Conservation (phyloP, 2,113 vertebrate genomes). For the Turnix velox region DNA sequence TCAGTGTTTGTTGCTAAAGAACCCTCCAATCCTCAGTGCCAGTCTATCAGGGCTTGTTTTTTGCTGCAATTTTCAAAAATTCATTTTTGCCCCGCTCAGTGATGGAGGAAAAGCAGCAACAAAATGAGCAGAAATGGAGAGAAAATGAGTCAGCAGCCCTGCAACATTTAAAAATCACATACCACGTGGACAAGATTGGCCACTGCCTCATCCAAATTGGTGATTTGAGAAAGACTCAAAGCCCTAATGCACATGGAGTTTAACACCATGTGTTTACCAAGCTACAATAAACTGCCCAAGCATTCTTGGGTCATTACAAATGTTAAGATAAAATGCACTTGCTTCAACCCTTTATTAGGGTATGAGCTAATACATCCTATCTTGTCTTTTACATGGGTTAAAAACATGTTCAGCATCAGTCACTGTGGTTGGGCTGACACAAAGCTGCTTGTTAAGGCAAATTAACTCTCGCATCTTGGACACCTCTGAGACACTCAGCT, state of each 20-base stretch:
- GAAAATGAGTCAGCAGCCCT: background rate
- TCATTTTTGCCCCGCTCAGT: background rate
- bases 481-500: background rate
- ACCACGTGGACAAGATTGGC: conserved; percentile 13
- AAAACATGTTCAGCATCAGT: background rate
- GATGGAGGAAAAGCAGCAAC: conserved; percentile 5
- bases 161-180: conserved; percentile 19
- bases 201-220: conserved; percentile 49
- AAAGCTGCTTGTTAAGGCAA: conserved; percentile 16
- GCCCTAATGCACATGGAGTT: background rate
- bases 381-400: conserved; percentile 30
- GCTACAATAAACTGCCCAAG: conserved; percentile 29
- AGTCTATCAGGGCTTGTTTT: background rate
- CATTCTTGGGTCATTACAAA: conserved; percentile 54
- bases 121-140: background rate
- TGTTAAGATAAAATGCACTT: conserved; percentile 41
- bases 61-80: background rate
- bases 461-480: conserved; percentile 8
- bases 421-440: background rate
- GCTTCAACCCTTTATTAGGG: conserved; percentile 51
- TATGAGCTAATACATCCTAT: conserved; percentile 46
- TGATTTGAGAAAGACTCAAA: conserved; percentile 23
- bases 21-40: background rate
- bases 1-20: background rate
- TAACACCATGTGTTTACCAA: conserved; percentile 37